phyloP scores from a whole-genome alignment of 2,888 invertebrate genomes.

The Drosophila nr. perissopoda region DNA sequence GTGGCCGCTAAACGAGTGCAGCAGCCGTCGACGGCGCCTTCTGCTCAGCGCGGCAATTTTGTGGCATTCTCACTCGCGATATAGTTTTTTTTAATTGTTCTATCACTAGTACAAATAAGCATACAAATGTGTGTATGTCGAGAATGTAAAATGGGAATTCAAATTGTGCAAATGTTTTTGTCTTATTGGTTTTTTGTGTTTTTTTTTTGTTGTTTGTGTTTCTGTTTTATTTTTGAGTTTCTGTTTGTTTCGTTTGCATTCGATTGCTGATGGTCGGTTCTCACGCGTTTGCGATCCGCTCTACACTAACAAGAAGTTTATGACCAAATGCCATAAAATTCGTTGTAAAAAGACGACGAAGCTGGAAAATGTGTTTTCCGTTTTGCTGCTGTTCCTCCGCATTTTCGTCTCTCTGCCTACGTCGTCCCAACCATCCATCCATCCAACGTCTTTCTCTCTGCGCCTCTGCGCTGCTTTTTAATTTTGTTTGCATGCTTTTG shows the following conservation, averaged over 20 bases:
- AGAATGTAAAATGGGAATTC: slow-evolving; percentile 14
- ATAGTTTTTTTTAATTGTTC: background rate
- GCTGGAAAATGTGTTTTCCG: slow-evolving; percentile 80
- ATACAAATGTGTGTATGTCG: background rate
- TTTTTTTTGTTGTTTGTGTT: slow-evolving; percentile 10
- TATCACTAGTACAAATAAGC: slow-evolving; percentile 20
- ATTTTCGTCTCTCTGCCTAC: slow-evolving; percentile 14
- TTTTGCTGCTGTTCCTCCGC: slow-evolving; percentile 44
- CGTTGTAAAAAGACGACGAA: slow-evolving; percentile 83
- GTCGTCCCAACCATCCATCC: background rate
- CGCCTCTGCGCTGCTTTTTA: slow-evolving; percentile 37
- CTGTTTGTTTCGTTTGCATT: slow-evolving; percentile 48
- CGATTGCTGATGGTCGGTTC: slow-evolving; percentile 58
- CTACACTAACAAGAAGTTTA: slow-evolving; percentile 85
- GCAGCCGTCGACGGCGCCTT: slow-evolving; percentile 29
- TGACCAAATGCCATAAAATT: slow-evolving; percentile 85
- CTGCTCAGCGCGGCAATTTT: background rate
- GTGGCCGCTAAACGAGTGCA: slow-evolving; percentile 12
- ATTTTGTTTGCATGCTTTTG: slow-evolving; percentile 44
- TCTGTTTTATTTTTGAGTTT: slow-evolving; percentile 28
- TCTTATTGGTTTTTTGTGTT: slow-evolving; percentile 36
- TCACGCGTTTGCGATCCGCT: slow-evolving; percentile 81
- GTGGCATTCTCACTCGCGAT: slow-evolving; percentile 38
- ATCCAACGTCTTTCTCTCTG: slow-evolving; percentile 1
- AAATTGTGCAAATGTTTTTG: slow-evolving; percentile 24